Evolutionary conservation across 2,113 vertebrate genomes (phyloP).

Genomic region (Myotis yumanensis): DNA sequence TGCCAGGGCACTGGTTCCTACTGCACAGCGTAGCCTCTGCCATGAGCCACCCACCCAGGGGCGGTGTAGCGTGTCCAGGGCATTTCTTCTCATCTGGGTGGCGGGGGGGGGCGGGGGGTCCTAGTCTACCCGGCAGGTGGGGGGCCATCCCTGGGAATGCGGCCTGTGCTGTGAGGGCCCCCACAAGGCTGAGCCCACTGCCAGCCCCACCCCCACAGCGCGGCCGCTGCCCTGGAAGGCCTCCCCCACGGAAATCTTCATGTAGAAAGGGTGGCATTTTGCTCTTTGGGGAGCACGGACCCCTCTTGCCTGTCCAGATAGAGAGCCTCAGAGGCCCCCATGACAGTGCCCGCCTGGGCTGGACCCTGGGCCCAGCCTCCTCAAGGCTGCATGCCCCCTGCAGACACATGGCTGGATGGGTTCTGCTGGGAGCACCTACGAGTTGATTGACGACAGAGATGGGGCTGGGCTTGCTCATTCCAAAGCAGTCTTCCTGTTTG

Average conservation of each 20-base stretch:
- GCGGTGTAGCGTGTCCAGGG: not conserved
- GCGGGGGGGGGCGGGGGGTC: not conserved
- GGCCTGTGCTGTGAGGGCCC: not conserved
- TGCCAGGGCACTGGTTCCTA: not conserved
- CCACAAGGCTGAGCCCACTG: not conserved
- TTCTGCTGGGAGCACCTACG: not conserved
- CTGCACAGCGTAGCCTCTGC: not conserved
- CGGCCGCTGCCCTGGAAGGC: not conserved
- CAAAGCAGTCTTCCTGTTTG: not conserved
- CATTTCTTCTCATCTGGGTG: not conserved
- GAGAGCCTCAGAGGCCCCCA: not conserved
- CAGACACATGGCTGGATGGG: not conserved
- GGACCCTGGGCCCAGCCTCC: too few species aligned
- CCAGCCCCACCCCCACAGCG: not conserved
- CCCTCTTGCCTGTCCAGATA: too few species aligned
- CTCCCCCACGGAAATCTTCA: not conserved
- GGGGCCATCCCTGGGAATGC: not conserved
- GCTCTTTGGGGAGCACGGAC: not conserved
- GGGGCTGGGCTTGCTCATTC: not conserved
- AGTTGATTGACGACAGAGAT: not conserved
- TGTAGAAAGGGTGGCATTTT: not conserved
- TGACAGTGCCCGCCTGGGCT: not conserved
- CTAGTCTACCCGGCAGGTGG: not conserved
- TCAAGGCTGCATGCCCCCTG: fast-evolving
- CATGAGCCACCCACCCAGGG: too few species aligned